These are phyloP conservation scores for Pemphredon lugubris DNA, from an alignment of 2,888 invertebrate genomes.

Conservation along the genomic window DNA sequence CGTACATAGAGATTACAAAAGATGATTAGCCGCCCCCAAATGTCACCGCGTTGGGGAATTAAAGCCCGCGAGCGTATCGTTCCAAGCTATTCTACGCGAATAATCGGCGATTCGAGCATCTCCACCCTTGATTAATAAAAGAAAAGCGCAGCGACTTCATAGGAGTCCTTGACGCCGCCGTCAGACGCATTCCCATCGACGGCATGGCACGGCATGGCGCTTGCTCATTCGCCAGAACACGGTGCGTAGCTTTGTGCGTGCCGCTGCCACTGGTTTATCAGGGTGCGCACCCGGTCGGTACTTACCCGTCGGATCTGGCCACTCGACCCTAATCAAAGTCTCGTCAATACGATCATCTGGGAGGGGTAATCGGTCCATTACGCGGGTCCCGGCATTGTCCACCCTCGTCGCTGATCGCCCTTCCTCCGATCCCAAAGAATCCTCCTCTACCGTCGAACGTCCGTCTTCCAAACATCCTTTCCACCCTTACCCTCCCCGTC, in stretches of 20 bases:
- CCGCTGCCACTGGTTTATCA: slow-evolving; percentile 60
- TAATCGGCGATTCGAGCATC: no score
- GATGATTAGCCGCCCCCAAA: no score
- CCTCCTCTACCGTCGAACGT: slow-evolving; percentile 40
- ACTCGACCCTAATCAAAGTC: slow-evolving; percentile 81
- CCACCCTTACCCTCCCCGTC: slow-evolving; percentile 36
- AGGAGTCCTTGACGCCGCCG: slow-evolving; percentile 14
- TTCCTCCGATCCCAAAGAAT: slow-evolving; percentile 51
- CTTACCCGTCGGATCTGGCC: slow-evolving; percentile 79
- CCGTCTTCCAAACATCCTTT: slow-evolving; percentile 62
- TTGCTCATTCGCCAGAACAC: slow-evolving; percentile 48
- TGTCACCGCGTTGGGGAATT: no score
- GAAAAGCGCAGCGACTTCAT: slow-evolving; percentile 1
- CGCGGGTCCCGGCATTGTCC: slow-evolving; percentile 77
- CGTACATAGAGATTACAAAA: no score
- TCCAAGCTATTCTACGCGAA: no score
- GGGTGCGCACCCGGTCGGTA: slow-evolving; percentile 68
- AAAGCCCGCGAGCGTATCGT: no score
- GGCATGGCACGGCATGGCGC: neutral
- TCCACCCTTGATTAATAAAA: no score
- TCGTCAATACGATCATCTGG: slow-evolving; percentile 80
- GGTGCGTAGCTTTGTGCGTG: slow-evolving; percentile 40
- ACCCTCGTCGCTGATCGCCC: slow-evolving; percentile 65
- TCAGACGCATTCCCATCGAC: slow-evolving; percentile 2
- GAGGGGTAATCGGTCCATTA: slow-evolving; percentile 81